Base-by-base conservation (phyloP, 2,797 vertebrate genomes). In the Dendrocincla fuliginosa region DNA sequence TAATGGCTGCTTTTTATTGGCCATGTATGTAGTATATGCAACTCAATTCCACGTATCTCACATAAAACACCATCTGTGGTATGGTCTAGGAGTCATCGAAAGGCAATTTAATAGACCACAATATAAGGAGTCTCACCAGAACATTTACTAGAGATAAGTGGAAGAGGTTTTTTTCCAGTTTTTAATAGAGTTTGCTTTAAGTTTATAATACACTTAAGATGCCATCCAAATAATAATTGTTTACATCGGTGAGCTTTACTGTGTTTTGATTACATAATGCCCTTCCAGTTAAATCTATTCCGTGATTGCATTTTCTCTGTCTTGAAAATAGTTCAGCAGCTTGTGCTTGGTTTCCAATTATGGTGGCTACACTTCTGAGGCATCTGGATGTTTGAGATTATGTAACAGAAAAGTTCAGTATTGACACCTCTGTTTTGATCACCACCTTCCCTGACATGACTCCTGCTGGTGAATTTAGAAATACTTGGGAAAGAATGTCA, bases 141-240 rank as follows among this genome's bases (percentile, higher is more conserved):
- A 73, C 37, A 46, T 37, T 95, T 73, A 61, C 75, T 78, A 73
- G 87, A 96, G 86, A 91, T 42, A 87, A 49, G 28, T 90, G 87
- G 90, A 90, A 82, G 79, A 52, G 37, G 27, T 73, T 78, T 87
- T 56, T 97, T 98, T 98, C 98, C 98, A 98, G 98, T 98, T 98
- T 90, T 90, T 96, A 95, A 93, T 49, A 56, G 53, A 94, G 94
- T 94, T 95, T 95, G 47, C 37, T 83, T 77, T 57, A 65, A 73
- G 76, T 86, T 61, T 47, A 56, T 60, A 55, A 86, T 74, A 84
- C 49, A 87, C 60, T 37, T 46, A 86, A 71, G 92, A 83, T 83
- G 89, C 81, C 86, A 90, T 79, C 84, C 84, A 88, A 74, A 90
- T 50, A 89, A 47, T 52, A 68, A 90, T 3, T n/a, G 84, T 44